Evolutionary conservation across 2,113 vertebrate species (phyloP).

Genomic region (Bombycilla garrulus): DNA sequence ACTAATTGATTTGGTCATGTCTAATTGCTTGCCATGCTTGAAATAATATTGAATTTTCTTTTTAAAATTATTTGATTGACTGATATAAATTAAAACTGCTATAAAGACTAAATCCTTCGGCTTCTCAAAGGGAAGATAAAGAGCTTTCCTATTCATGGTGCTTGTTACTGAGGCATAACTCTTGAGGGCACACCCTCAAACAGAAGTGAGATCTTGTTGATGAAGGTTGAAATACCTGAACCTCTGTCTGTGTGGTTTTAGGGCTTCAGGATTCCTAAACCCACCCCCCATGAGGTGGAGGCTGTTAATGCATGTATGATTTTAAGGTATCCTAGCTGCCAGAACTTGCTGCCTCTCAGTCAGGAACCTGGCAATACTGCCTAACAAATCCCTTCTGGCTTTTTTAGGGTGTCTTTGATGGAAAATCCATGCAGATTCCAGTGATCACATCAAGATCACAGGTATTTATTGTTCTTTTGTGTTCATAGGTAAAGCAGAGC

Average conservation of each 20-base stretch:
- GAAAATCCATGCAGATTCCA: conserved; percentile 85
- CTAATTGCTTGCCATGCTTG: not conserved
- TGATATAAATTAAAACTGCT: not conserved
- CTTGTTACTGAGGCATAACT: not conserved
- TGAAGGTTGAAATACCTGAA: not conserved
- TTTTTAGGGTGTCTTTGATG: conserved; percentile 68
- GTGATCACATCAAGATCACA: conserved; percentile 86
- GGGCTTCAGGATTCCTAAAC: not conserved
- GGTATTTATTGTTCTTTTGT: conserved; percentile 72
- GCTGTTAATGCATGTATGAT: not conserved
- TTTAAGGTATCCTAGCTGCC: not conserved
- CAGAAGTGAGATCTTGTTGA: not conserved
- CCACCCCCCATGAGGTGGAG: not conserved
- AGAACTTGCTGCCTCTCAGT: not conserved
- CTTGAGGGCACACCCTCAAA: not conserved
- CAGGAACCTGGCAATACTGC: not conserved
- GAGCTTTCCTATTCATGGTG: not conserved
- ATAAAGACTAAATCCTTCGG: not conserved
- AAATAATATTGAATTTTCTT: not conserved
- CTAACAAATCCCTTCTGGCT: not conserved
- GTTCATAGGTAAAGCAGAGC: not conserved
- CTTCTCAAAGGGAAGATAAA: not conserved
- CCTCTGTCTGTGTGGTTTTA: not conserved
- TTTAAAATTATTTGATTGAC: not conserved
- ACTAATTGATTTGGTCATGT: not conserved